phyloP scores from a whole-genome alignment of 2,888 invertebrate genomes.

The Pseudoips prasinana region DNA sequence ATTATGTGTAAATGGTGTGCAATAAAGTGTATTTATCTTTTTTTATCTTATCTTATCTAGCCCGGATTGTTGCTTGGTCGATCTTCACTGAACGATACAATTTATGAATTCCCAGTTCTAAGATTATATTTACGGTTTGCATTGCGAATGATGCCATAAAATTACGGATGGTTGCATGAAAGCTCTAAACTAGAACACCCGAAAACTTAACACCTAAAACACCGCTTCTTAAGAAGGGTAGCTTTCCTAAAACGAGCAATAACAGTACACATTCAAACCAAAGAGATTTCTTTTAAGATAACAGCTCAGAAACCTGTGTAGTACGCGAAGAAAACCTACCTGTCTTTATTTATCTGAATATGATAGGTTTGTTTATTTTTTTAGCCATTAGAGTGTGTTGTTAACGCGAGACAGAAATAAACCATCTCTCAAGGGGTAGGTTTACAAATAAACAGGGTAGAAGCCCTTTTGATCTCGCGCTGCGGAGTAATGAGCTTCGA shows the following conservation, averaged over 20 bases:
- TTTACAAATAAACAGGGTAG: conserved; percentile 15
- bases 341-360: conserved; percentile 1
- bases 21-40: no score
- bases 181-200: no score
- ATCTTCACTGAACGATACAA: no score
- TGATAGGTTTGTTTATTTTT: conserved; percentile 14
- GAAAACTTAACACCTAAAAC: background rate
- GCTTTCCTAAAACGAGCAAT: conserved; percentile 1
- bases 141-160: no score
- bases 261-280: conserved; percentile 1
- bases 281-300: conserved; percentile 4
- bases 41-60: no score
- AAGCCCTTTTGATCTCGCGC: conserved; percentile 13
- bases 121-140: no score
- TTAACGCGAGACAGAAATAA: conserved; percentile 8
- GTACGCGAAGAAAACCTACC: background rate
- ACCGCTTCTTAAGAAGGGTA: background rate
- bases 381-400: conserved; percentile 14
- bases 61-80: no score
- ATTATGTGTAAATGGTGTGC: no score
- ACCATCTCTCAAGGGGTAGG: conserved; percentile 9
- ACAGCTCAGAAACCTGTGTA: background rate
- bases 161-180: no score
- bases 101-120: no score
- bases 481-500: conserved; percentile 13